Conservation (phyloP, 2,797 vertebrate genomes). For the Melanotaenia parkinsoni region DNA sequence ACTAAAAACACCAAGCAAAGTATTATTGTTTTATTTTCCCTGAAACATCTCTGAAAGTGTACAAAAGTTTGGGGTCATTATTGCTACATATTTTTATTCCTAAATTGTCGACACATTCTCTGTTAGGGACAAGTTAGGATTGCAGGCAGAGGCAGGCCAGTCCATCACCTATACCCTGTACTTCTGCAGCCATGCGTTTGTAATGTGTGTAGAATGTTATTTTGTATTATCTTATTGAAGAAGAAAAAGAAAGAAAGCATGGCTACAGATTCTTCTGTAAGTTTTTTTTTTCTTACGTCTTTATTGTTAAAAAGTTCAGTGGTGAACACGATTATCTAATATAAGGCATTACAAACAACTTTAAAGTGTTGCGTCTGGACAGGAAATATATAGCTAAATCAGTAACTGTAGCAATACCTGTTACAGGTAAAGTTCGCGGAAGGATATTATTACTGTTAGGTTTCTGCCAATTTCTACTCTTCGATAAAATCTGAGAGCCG, state of each 20-base stretch:
- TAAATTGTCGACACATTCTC: too few relatives aligned
- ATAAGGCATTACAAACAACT: not conserved
- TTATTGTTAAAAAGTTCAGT: not conserved
- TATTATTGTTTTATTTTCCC: too few relatives aligned
- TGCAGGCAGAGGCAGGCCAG: too few relatives aligned
- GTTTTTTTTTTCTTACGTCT: not conserved
- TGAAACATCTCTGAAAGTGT: not conserved
- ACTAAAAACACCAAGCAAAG: too few relatives aligned
- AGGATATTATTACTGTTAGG: not conserved
- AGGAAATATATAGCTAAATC: not conserved
- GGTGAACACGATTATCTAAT: not conserved
- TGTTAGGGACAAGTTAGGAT: too few relatives aligned
- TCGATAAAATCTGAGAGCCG: slow-evolving; percentile 1
- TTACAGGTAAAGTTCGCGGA: slow-evolving; percentile 15
- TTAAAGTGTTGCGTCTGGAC: not conserved
- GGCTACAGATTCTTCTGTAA: not conserved
- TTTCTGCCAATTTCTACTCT: slow-evolving; percentile 4
- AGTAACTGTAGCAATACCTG: slow-evolving; percentile 4
- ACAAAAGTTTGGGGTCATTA: too few relatives aligned
- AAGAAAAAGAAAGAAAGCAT: not conserved
- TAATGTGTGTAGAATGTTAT: too few relatives aligned
- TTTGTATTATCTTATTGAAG: too few relatives aligned
- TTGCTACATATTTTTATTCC: too few relatives aligned
- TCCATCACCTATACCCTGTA: too few relatives aligned
- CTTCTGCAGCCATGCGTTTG: too few relatives aligned